Conservation (phyloP, 2,797 vertebrate genomes). For the Pipistrellus pipistrellus region DNA sequence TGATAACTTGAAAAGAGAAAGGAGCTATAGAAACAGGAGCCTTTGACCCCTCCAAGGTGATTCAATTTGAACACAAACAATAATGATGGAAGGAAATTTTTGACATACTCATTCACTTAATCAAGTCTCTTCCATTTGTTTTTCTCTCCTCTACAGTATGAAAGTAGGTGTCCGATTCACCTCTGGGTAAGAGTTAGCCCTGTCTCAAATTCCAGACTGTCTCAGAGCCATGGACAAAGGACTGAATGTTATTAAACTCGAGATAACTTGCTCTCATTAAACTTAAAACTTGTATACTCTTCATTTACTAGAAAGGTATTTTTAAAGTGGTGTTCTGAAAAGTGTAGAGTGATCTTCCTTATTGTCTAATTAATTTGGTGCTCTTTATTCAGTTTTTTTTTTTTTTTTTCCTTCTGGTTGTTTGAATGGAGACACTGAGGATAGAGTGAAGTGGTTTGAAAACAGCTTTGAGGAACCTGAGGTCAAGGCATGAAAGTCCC, state of each 20-base stretch:
- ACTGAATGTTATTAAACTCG: not conserved
- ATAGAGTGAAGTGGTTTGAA: not conserved
- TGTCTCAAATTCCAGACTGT: not conserved
- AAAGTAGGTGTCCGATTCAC: not conserved
- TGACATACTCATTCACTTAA: not conserved
- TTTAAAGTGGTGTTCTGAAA: not conserved
- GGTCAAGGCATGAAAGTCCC: not conserved
- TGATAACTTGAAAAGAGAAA: not conserved
- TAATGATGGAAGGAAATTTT: not conserved
- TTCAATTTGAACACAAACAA: not conserved
- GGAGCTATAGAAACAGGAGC: not conserved
- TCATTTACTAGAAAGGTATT: not conserved
- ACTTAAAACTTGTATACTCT: not conserved
- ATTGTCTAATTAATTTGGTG: not conserved
- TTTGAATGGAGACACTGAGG: slow-evolving; percentile 1
- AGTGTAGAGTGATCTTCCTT: not conserved
- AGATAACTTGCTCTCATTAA: slow-evolving; percentile 4
- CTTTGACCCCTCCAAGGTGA: not conserved
- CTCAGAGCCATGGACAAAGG: not conserved
- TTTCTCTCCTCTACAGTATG: not conserved
- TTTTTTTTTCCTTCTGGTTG: not conserved
- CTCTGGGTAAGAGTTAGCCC: not conserved
- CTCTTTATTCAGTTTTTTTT: not conserved
- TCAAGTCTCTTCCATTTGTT: not conserved
- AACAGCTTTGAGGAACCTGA: not conserved